Conservation (phyloP, 2,113 vertebrate species). For the Ivindomyrus marchei region DNA sequence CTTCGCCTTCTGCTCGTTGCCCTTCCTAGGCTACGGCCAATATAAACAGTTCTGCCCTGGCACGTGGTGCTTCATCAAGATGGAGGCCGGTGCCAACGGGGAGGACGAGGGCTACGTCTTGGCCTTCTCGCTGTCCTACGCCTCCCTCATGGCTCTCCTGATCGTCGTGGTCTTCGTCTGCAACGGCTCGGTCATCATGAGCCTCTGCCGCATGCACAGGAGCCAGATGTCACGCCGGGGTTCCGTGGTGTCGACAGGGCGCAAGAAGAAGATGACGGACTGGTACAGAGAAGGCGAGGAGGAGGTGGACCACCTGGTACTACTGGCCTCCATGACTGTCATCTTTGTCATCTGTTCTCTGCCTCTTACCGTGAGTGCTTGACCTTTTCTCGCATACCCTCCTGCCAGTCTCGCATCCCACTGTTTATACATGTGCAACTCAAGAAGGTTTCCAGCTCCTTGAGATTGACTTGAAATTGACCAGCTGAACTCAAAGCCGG, state of each 20-base stretch:
- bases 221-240: slow-evolving; percentile 64
- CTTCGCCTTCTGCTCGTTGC: slow-evolving; percentile 67
- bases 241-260: slow-evolving; percentile 42
- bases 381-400: not conserved
- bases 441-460: not conserved
- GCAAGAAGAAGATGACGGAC: slow-evolving; percentile 53
- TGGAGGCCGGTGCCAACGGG: slow-evolving; percentile 49
- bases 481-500: not conserved
- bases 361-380: slow-evolving; percentile 75
- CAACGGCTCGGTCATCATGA: slow-evolving; percentile 76
- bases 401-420: not conserved
- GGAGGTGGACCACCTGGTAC: slow-evolving; percentile 74
- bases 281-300: slow-evolving; percentile 67
- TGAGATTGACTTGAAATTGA: not conserved
- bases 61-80: slow-evolving; percentile 82
- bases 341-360: slow-evolving; percentile 80
- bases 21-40: slow-evolving; percentile 63
- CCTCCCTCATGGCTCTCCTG: slow-evolving; percentile 68
- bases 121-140: slow-evolving; percentile 77
- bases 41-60: slow-evolving; percentile 81
- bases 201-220: slow-evolving; percentile 77
- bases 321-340: slow-evolving; percentile 73
- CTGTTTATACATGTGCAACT: not conserved
- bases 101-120: slow-evolving; percentile 35
- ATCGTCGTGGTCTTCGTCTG: slow-evolving; percentile 70